phyloP scores from a whole-genome alignment of 2,797 vertebrate species.

The Platyrinchus mystaceus region DNA sequence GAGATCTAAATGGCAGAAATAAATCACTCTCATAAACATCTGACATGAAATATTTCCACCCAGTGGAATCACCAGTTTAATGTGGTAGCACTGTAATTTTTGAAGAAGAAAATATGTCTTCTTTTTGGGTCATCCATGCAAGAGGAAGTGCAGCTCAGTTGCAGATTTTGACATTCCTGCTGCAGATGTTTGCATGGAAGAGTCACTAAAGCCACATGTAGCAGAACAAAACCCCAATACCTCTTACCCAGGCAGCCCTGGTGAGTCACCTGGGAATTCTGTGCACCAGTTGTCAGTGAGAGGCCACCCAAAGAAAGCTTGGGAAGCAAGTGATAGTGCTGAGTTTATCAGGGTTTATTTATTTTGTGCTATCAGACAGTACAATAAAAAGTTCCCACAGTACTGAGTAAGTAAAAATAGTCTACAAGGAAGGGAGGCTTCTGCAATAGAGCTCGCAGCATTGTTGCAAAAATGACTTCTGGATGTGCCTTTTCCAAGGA shows the following conservation, averaged over 20 bases:
- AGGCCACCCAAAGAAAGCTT: not conserved
- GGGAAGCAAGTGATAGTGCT: not conserved
- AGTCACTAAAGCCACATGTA: not conserved
- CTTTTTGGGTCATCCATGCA: not conserved
- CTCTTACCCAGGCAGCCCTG: not conserved
- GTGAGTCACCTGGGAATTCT: not conserved
- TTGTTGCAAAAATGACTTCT: not conserved
- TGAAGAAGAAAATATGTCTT: not conserved
- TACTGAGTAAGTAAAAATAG: not conserved
- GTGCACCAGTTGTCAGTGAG: not conserved
- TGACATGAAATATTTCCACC: not conserved
- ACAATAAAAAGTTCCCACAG: not conserved
- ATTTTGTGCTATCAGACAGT: not conserved
- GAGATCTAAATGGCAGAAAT: not conserved
- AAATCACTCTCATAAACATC: not conserved
- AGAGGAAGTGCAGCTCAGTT: not conserved
- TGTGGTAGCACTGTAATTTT: not conserved
- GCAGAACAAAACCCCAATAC: not conserved
- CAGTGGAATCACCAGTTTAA: not conserved
- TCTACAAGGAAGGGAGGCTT: not conserved
- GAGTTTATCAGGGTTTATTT: not conserved
- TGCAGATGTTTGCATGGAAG: not conserved
- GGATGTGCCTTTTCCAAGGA: not conserved
- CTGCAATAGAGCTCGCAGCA: not conserved
- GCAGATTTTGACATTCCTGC: not conserved